Evolutionary conservation across 2,888 invertebrate species (phyloP).

Genomic region (Synergus laeviventris): DNA sequence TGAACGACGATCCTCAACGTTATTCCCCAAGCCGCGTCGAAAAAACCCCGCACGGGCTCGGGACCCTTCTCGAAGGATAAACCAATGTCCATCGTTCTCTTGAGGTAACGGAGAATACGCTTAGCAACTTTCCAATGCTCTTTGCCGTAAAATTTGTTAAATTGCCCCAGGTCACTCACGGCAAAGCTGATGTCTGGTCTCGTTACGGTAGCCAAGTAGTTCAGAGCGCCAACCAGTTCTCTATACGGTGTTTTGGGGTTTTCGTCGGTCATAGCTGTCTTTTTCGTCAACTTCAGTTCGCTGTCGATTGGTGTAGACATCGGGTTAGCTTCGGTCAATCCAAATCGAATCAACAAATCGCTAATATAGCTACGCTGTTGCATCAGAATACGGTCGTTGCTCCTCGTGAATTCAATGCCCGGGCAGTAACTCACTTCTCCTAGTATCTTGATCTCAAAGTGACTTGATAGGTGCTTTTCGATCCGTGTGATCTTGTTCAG

Average conservation of each 20-base stretch:
- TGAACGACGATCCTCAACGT: slow-evolving; percentile 19
- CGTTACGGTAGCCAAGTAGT: slow-evolving; percentile 42
- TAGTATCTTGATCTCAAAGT: slow-evolving; percentile 5
- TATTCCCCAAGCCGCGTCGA: slow-evolving; percentile 35
- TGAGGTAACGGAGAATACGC: slow-evolving; percentile 43
- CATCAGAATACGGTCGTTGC: too few species aligned
- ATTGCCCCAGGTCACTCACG: slow-evolving; percentile 47
- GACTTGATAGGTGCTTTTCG: not conserved
- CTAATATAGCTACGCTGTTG: not conserved
- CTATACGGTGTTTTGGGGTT: not conserved
- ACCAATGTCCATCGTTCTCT: slow-evolving; percentile 41
- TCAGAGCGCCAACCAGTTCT: slow-evolving; percentile 42
- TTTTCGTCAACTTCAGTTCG: not conserved
- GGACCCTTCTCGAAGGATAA: slow-evolving; percentile 26
- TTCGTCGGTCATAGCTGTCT: not conserved
- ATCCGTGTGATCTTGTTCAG: not conserved
- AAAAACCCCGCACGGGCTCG: not conserved
- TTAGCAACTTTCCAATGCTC: slow-evolving; percentile 45
- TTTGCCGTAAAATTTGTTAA: slow-evolving; percentile 38
- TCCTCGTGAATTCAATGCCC: slow-evolving; percentile 4
- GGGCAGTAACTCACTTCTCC: not conserved
- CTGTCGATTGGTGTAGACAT: not conserved
- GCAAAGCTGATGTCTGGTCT: slow-evolving; percentile 46
- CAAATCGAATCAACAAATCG: slow-evolving; percentile 4
- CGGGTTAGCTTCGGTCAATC: not conserved